Conservation (phyloP, 2,888 invertebrate species). For the Chrysolina americana region DNA sequence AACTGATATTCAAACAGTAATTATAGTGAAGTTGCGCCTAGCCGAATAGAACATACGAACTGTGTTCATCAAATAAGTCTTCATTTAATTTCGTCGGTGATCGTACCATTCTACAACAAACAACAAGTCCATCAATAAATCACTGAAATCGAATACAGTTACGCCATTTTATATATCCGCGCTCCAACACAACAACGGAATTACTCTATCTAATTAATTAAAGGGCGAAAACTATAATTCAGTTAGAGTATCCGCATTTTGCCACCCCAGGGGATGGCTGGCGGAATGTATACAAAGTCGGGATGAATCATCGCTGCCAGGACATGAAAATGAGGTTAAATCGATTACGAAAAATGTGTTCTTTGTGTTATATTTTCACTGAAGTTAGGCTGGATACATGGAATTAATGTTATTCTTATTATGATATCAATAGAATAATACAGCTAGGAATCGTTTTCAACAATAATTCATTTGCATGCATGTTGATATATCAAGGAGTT, state of each 20-base stretch:
- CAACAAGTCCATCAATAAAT: background rate
- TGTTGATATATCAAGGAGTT: no score
- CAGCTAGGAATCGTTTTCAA: no score
- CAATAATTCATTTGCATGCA: no score
- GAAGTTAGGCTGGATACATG: no score
- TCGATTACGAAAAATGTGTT: background rate
- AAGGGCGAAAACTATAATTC: slow-evolving; percentile 48
- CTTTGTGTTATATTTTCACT: background rate
- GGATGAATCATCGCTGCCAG: background rate
- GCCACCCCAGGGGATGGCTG: background rate
- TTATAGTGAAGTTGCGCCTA: no score
- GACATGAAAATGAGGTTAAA: background rate
- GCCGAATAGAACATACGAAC: no score
- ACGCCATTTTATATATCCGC: slow-evolving; percentile 54
- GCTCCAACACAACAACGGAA: slow-evolving; percentile 57
- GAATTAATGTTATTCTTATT: no score
- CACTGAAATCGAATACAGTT: background rate
- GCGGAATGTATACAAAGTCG: background rate
- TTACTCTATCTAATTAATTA: slow-evolving; percentile 61
- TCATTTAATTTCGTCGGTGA: no score
- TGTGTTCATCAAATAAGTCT: no score
- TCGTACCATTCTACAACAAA: no score
- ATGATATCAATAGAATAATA: no score
- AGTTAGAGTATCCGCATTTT: slow-evolving; percentile 26
- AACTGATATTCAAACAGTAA: no score